Percentiles rank a stretch among this genome's conserved stretches.
phyloP scores from a whole-genome alignment of 1,140 invertebrate genomes.

The Pachyrhynchus sulphureomaculatus region DNA sequence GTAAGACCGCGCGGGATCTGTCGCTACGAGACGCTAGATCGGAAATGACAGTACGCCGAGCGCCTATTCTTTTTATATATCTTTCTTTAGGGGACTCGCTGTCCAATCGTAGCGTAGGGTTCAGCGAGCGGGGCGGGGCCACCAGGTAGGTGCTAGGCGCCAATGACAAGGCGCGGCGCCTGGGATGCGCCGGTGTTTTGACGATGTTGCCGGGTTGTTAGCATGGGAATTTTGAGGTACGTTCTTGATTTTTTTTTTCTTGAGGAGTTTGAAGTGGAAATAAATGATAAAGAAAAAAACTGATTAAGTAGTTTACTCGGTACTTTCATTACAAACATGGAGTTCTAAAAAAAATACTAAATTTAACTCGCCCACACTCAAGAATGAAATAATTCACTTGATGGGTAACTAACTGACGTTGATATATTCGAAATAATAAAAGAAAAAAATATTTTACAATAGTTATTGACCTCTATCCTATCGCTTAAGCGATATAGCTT shows the following conservation, averaged over 20 bases:
- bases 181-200: slow-evolving; percentile 14
- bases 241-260: not conserved
- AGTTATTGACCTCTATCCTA: too few species aligned
- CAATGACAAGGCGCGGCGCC: slow-evolving; percentile 24
- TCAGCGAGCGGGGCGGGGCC: slow-evolving; percentile 1
- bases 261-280: too few species aligned
- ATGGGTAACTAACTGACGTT: too few species aligned
- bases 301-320: too few species aligned
- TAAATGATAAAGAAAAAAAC: too few species aligned
- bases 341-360: not conserved
- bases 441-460: too few species aligned
- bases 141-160: slow-evolving; percentile 25
- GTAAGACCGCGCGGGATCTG: not conserved
- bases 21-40: not conserved
- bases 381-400: too few species aligned
- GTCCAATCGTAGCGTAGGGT: slow-evolving; percentile 10
- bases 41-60: slow-evolving; percentile 4
- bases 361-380: too few species aligned
- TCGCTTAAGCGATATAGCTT: too few species aligned
- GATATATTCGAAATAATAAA: too few species aligned
- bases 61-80: slow-evolving; percentile 3
- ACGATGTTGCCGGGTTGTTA: slow-evolving; percentile 4
- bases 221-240: not conserved
- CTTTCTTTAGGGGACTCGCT: not conserved
- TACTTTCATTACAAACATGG: not conserved